Evolutionary conservation across 1,140 invertebrate genomes (phyloP).

Genomic region (Rhagoletis zephyria): DNA sequence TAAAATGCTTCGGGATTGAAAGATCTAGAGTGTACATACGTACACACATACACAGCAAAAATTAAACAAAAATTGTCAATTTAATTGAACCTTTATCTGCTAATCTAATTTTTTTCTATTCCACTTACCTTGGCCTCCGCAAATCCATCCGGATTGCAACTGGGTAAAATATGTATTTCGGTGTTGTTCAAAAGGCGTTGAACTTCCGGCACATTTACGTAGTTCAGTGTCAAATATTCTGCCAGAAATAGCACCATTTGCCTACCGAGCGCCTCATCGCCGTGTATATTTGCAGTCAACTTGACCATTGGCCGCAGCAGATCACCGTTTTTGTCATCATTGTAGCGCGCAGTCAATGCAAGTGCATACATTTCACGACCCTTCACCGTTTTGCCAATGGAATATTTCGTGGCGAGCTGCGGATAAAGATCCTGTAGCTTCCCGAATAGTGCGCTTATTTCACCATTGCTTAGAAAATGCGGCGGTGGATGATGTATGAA

Average conservation of each 20-base stretch:
- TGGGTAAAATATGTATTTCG: slow-evolving; percentile 92
- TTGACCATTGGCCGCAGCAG: slow-evolving; percentile 87
- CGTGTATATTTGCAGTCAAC: slow-evolving; percentile 97
- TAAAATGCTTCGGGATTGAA: too few relatives aligned
- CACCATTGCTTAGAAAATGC: slow-evolving; percentile 63
- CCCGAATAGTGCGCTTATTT: slow-evolving; percentile 64
- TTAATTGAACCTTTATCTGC: too few relatives aligned
- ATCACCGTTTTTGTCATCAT: slow-evolving; percentile 58
- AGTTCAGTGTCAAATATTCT: slow-evolving; percentile 85
- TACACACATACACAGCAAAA: too few relatives aligned
- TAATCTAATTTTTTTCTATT: too few relatives aligned
- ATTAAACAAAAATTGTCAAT: too few relatives aligned
- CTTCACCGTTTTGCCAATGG: slow-evolving; percentile 85
- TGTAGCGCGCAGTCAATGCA: slow-evolving; percentile 59
- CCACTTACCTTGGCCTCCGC: slow-evolving; percentile 81
- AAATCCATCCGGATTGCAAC: slow-evolving; percentile 93
- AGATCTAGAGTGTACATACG: too few relatives aligned
- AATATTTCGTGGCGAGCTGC: slow-evolving; percentile 81
- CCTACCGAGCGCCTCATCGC: slow-evolving; percentile 93
- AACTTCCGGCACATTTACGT: slow-evolving; percentile 79
- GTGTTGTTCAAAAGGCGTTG: slow-evolving; percentile 84
- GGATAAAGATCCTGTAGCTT: slow-evolving; percentile 65
- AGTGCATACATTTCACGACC: slow-evolving; percentile 84
- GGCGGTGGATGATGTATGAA: slow-evolving; percentile 58
- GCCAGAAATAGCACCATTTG: slow-evolving; percentile 89